Conservation (phyloP, 2,888 invertebrate genomes). For the Cerastis rubricosa region DNA sequence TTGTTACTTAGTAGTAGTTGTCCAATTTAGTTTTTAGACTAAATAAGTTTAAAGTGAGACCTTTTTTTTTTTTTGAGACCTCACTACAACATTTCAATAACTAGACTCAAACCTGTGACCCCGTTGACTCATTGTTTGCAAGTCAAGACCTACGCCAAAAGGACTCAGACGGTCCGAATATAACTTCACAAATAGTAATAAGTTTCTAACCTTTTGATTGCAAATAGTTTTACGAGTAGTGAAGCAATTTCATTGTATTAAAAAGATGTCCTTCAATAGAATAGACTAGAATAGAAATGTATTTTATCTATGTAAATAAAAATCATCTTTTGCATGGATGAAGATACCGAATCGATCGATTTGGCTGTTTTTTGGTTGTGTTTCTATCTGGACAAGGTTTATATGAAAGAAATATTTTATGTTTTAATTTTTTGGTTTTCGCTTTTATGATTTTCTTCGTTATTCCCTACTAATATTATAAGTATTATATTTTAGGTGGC, state of each 20-base stretch:
- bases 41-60: neutral
- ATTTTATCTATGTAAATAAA: neutral
- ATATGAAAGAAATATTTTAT: too few relatives aligned
- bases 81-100: conserved; percentile 23
- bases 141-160: conserved; percentile 7
- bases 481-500: too few relatives aligned
- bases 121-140: conserved; percentile 25
- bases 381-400: too few relatives aligned
- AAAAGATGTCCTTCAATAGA: neutral
- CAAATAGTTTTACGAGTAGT: conserved; percentile 3
- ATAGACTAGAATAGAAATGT: neutral
- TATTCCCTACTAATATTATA: too few relatives aligned
- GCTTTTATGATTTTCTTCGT: too few relatives aligned
- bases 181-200: conserved; percentile 22
- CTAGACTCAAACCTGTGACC: conserved; percentile 21
- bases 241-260: conserved; percentile 11
- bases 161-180: conserved; percentile 10
- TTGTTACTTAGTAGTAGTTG: too few relatives aligned
- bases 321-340: too few relatives aligned
- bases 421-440: too few relatives aligned
- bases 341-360: too few relatives aligned
- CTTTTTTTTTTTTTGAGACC: neutral
- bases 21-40: too few relatives aligned
- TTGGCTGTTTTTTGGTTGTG: too few relatives aligned
- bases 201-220: conserved; percentile 4